These are phyloP conservation scores for Phyllopteryx taeniolatus DNA, from an alignment of 2,113 vertebrate genomes.

Conservation along the genomic window DNA sequence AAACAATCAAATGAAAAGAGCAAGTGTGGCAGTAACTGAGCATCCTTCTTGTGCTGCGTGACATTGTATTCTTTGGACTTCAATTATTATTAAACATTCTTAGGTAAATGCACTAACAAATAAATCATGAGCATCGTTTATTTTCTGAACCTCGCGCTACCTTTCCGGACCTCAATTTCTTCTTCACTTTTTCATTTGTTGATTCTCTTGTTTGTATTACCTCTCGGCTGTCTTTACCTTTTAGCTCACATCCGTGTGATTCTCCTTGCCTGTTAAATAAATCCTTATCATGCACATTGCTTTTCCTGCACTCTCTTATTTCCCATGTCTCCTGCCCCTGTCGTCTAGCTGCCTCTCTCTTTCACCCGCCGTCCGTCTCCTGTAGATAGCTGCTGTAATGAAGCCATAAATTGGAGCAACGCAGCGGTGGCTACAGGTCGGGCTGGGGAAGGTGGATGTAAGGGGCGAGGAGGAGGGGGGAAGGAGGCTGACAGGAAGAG, in stretches of 20 bases:
- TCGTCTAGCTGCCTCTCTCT: conserved; percentile 42
- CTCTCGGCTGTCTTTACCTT: conserved; percentile 17
- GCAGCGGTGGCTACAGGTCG: conserved; percentile 77
- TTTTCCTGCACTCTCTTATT: conserved; percentile 25
- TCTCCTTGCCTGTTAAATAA: conserved; percentile 49
- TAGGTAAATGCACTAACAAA: not conserved
- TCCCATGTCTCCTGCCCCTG: conserved; percentile 32
- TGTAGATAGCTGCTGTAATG: conserved; percentile 72
- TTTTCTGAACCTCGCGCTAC: not conserved
- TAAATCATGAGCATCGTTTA: not conserved
- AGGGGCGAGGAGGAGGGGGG: not conserved
- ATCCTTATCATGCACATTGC: conserved; percentile 38
- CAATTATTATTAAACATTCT: not conserved
- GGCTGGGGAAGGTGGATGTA: conserved; percentile 31
- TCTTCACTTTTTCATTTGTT: conserved; percentile 15
- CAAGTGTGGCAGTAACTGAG: too few relatives aligned
- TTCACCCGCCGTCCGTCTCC: conserved; percentile 30
- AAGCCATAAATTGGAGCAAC: conserved; percentile 78
- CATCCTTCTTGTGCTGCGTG: too few relatives aligned
- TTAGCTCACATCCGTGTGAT: conserved; percentile 20
- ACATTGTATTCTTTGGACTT: not conserved
- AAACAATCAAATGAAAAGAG: too few relatives aligned
- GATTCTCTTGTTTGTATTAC: not conserved
- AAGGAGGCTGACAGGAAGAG: conserved; percentile 22
- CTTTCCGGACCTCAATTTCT: not conserved